A percentile compares a stretch with the other conserved stretches of the same genome.
phyloP scores from a whole-genome alignment of 2,888 invertebrate species.

The Cataglyphis cursor region DNA sequence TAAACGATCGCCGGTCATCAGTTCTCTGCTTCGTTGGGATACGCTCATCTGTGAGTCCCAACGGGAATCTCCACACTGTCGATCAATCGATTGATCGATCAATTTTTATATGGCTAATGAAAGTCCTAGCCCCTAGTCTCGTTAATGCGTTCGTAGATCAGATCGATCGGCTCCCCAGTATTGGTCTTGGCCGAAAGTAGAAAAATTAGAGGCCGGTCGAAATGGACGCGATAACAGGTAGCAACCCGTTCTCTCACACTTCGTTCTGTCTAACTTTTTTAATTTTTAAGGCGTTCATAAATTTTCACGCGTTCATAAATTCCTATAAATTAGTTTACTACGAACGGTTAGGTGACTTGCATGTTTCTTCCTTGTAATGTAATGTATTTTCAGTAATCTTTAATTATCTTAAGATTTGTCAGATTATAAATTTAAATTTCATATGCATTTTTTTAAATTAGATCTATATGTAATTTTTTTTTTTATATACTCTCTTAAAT shows the following conservation, averaged over 20 bases:
- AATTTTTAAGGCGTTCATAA: neutral
- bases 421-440: neutral
- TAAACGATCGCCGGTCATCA: conserved; percentile 76
- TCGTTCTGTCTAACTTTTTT: conserved; percentile 12
- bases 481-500: neutral
- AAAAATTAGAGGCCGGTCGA: conserved; percentile 25
- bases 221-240: conserved; percentile 12
- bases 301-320: neutral
- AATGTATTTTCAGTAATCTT: neutral
- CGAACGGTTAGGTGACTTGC: neutral
- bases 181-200: conserved; percentile 36
- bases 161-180: conserved; percentile 60
- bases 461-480: neutral
- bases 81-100: conserved; percentile 61
- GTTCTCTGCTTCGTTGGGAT: conserved; percentile 36
- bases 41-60: conserved; percentile 54
- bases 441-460: neutral
- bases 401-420: neutral
- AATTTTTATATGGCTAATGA: conserved; percentile 61
- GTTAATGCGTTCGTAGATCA: conserved; percentile 64
- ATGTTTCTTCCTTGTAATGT: neutral
- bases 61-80: conserved; percentile 28
- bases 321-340: neutral
- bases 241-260: neutral
- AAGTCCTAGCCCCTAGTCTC: conserved; percentile 30